Evolutionary conservation across 2,113 vertebrate species (phyloP).

Genomic region (Alligator mississippiensis): DNA sequence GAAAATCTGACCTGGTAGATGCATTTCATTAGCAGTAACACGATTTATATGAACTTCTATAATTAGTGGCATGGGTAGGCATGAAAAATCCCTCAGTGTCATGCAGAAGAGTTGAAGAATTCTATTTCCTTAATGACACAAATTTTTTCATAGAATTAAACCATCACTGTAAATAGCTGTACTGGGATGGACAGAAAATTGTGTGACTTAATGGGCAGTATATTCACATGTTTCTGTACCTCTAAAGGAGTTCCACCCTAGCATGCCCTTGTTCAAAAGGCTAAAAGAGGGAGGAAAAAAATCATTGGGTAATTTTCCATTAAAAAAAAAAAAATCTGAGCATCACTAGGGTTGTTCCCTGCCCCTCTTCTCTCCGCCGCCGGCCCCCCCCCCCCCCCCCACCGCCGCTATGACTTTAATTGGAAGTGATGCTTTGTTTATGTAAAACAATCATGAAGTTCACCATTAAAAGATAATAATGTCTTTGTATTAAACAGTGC

Average conservation of each 20-base stretch:
- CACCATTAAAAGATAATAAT: constrained; percentile 3
- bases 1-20: not conserved
- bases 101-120: not conserved
- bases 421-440: constrained; percentile 48
- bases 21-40: not conserved
- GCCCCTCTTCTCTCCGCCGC: not conserved
- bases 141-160: not conserved
- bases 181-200: not conserved
- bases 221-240: rapidly evolving
- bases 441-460: constrained; percentile 1
- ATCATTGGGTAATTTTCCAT: rapidly evolving
- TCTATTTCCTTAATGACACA: not conserved
- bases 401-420: constrained; percentile 39
- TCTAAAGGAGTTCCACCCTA: not conserved
- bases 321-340: not conserved
- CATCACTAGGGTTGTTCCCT: not conserved
- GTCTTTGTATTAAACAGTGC: constrained; percentile 50
- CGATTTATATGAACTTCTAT: not conserved
- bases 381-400: not conserved
- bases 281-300: not conserved
- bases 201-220: not conserved
- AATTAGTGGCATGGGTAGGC: not conserved
- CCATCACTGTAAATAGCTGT: not conserved
- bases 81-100: not conserved
- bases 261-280: rapidly evolving